These are phyloP conservation scores for Tenthredo amoena DNA, from an alignment of 2,888 invertebrate species.

Conservation along the genomic window DNA sequence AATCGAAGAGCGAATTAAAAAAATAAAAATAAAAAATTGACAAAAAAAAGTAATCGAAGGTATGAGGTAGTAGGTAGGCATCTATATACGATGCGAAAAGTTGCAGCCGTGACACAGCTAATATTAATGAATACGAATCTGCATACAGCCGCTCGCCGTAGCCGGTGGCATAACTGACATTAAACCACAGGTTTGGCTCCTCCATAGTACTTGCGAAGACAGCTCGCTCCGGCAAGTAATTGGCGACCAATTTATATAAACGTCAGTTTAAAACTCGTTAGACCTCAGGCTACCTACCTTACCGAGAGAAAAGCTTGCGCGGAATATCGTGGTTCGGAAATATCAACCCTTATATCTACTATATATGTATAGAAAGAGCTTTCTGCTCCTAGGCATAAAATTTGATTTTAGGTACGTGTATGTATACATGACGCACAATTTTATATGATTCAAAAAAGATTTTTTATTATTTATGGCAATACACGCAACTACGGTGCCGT, in stretches of 20 bases:
- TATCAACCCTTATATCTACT: slow-evolving; percentile 6
- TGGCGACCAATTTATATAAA: slow-evolving; percentile 70
- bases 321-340: slow-evolving; percentile 12
- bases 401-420: background rate
- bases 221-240: slow-evolving; percentile 64
- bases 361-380: background rate
- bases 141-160: slow-evolving; percentile 57
- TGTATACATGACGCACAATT: background rate
- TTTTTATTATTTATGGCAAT: background rate
- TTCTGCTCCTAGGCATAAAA: background rate
- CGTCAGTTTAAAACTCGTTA: slow-evolving; percentile 67
- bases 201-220: slow-evolving; percentile 58
- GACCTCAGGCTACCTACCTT: slow-evolving; percentile 71
- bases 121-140: slow-evolving; percentile 62
- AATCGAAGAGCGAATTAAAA: background rate
- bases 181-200: background rate
- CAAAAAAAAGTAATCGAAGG: slow-evolving; percentile 22
- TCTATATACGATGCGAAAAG: background rate
- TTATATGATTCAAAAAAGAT: background rate
- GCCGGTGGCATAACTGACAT: slow-evolving; percentile 52
- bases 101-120: slow-evolving; percentile 54
- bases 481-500: background rate
- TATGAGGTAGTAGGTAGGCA: background rate
- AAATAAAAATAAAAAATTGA: background rate
- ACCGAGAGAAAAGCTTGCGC: slow-evolving; percentile 67